Conservation (phyloP, 2,113 vertebrate species). For the Solea senegalensis region DNA sequence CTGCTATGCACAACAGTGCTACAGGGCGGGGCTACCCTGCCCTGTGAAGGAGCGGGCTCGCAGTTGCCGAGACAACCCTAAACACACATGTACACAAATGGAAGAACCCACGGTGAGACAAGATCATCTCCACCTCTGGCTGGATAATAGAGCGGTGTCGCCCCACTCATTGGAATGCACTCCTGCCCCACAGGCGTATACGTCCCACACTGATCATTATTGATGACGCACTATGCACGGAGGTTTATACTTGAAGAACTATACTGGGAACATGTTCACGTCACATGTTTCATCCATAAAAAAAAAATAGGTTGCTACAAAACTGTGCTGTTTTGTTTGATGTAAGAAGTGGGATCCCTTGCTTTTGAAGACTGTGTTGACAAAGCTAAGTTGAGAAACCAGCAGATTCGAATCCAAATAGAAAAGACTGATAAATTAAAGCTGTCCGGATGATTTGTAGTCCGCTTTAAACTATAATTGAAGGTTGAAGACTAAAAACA, state of each 20-base stretch:
- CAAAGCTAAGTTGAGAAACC: constrained; percentile 6
- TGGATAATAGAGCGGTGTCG: constrained; percentile 61
- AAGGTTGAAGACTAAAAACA: constrained; percentile 12
- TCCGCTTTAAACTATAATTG: neutral
- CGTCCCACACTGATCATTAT: constrained; percentile 68
- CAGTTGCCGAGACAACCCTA: constrained; percentile 64
- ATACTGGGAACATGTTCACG: constrained; percentile 5
- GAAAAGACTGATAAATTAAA: neutral
- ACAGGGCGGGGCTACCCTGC: constrained; percentile 45
- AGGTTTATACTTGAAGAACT: constrained; percentile 28
- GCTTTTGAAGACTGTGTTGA: neutral
- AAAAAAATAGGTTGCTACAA: too few species aligned
- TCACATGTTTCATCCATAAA: neutral
- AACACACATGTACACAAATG: constrained; percentile 75
- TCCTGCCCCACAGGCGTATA: constrained; percentile 64
- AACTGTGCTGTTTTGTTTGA: neutral
- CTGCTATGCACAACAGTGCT: constrained; percentile 27
- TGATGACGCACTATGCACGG: constrained; percentile 57
- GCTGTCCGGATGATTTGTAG: neutral
- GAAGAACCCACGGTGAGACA: constrained; percentile 50
- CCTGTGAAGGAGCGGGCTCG: constrained; percentile 36
- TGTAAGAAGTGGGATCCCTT: constrained; percentile 6
- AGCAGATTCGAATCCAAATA: neutral
- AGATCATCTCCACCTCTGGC: constrained; percentile 72
- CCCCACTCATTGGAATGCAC: constrained; percentile 63